A percentile compares a stretch with the other conserved stretches of the same genome.
phyloP scores from a whole-genome alignment of 2,113 vertebrate genomes.

The Microcebus ravelobensis region DNA sequence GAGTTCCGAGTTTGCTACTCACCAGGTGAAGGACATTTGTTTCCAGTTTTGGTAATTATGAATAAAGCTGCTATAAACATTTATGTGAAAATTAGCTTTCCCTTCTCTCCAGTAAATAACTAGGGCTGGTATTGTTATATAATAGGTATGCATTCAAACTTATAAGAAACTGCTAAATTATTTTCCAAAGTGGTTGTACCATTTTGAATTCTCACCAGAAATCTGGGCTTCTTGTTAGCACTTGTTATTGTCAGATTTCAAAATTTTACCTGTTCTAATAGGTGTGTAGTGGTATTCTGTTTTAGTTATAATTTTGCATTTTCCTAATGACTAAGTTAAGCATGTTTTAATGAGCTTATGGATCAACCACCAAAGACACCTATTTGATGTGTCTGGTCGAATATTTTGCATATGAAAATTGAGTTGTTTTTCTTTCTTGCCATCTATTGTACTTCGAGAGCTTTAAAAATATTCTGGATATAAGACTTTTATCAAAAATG shows the following conservation, averaged over 20 bases:
- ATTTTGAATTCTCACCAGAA: neutral
- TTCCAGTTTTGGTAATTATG: neutral
- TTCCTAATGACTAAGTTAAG: neutral
- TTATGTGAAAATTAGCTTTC: neutral
- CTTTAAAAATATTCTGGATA: neutral
- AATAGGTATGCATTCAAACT: neutral
- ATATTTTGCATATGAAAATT: neutral
- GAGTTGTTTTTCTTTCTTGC: constrained; percentile 25
- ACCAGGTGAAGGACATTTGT: neutral
- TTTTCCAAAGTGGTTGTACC: neutral
- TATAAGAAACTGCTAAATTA: neutral
- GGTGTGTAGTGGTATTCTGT: neutral
- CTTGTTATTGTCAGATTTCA: neutral
- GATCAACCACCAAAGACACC: neutral
- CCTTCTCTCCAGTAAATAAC: neutral
- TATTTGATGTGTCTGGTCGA: neutral
- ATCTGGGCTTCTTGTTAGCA: neutral
- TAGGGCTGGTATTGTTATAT: neutral
- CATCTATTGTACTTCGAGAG: constrained; percentile 30
- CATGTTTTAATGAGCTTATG: neutral
- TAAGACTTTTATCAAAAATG: neutral
- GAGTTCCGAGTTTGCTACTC: neutral
- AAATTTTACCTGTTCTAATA: neutral
- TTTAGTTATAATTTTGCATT: constrained; percentile 17
- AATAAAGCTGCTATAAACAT: neutral